A percentile compares a stretch with the other conserved stretches of the same genome.
Conservation (phyloP, 2,797 vertebrate genomes). For the Columba guinea region DNA sequence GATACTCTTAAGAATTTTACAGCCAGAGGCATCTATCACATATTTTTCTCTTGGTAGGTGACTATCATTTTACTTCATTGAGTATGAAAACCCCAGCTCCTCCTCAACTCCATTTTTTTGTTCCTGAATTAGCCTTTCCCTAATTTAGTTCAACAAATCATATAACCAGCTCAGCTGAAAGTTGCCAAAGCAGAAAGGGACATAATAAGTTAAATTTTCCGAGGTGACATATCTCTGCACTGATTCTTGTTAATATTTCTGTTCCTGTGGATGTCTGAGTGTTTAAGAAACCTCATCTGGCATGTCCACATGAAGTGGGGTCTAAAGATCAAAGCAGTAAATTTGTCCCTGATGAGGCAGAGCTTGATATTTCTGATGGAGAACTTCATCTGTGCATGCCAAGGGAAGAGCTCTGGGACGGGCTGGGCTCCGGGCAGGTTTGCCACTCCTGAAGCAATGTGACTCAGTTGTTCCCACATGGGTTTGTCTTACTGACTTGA, state of each 20-base stretch:
- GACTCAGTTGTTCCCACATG: neutral
- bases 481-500: neutral
- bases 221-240: neutral
- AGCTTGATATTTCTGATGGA: neutral
- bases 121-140: neutral
- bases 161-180: neutral
- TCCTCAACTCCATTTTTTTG: neutral
- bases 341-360: neutral
- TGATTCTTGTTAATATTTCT: constrained; percentile 13
- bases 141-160: neutral
- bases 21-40: neutral
- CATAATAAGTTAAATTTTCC: neutral
- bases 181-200: neutral
- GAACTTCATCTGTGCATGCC: neutral
- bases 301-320: neutral
- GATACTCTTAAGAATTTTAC: neutral
- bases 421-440: neutral
- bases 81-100: neutral
- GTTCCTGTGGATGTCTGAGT: neutral
- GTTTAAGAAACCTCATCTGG: constrained; percentile 1
- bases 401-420: neutral
- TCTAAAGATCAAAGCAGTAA: neutral
- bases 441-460: neutral
- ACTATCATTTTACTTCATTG: constrained; percentile 2
- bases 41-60: constrained; percentile 7